Conservation (phyloP, 1,140 invertebrate species). For the Zophobas morio region DNA sequence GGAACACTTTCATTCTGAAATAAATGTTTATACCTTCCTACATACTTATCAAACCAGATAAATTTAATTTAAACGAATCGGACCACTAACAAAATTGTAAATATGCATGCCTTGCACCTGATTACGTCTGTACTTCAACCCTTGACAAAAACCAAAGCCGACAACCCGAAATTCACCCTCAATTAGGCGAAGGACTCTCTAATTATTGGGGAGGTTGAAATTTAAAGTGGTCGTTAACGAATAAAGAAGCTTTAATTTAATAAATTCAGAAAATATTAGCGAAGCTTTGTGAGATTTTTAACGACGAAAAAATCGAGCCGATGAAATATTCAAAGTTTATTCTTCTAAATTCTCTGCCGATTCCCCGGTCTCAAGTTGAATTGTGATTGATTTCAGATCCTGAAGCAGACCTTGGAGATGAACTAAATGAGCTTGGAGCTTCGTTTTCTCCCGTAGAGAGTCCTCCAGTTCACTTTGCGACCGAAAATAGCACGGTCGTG, state of each 20-base stretch:
- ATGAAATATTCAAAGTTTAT: conserved; percentile 31
- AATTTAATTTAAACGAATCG: too few species aligned
- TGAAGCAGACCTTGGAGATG: conserved; percentile 52
- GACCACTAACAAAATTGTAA: too few species aligned
- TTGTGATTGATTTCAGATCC: conserved; percentile 47
- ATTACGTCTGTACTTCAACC: too few species aligned
- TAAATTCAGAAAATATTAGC: conserved; percentile 16
- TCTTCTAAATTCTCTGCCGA: conserved; percentile 5
- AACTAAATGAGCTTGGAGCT: conserved; percentile 62
- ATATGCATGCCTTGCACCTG: too few species aligned
- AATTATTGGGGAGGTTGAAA: conserved; percentile 6
- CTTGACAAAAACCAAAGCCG: background rate
- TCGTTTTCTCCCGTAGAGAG: conserved; percentile 64
- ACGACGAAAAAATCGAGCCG: background rate
- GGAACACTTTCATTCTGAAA: too few species aligned
- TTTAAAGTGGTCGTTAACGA: conserved; percentile 24
- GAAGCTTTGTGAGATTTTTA: background rate
- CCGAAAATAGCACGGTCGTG: conserved; percentile 85
- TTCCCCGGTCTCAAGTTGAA: conserved; percentile 16
- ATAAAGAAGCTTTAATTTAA: background rate
- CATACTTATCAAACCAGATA: too few species aligned
- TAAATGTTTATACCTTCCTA: too few species aligned
- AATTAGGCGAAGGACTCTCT: conserved; percentile 11
- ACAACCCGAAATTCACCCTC: background rate
- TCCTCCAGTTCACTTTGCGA: conserved; percentile 75